phyloP scores from a whole-genome alignment of 2,113 vertebrate species.

The Suricata suricatta region DNA sequence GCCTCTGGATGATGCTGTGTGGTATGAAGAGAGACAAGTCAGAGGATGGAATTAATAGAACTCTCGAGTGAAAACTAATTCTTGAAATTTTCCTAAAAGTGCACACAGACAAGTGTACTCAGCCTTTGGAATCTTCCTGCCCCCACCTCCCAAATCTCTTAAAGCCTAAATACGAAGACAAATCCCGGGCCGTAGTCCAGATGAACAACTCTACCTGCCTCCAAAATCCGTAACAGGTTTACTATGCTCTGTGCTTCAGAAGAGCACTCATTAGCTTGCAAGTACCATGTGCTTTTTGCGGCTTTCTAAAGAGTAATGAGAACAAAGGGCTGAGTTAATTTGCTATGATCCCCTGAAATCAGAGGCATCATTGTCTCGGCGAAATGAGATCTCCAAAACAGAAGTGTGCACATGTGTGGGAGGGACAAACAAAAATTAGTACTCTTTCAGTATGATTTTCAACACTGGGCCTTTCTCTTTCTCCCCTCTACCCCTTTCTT shows the following conservation, averaged over 20 bases:
- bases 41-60: conserved; percentile 66
- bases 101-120: not conserved
- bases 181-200: not conserved
- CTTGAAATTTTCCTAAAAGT: not conserved
- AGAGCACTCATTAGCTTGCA: not conserved
- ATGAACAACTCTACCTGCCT: not conserved
- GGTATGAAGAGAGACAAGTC: conserved; percentile 50
- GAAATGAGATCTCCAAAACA: not conserved
- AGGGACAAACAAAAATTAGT: not conserved
- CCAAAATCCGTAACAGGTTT: not conserved
- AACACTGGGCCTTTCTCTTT: not conserved
- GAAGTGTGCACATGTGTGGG: not conserved
- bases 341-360: not conserved
- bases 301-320: conserved; percentile 33
- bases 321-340: not conserved
- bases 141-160: not conserved
- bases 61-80: conserved; percentile 52
- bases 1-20: conserved; percentile 66
- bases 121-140: not conserved
- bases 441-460: not conserved
- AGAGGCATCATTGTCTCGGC: not conserved
- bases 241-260: not conserved
- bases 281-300: not conserved
- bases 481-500: not conserved
- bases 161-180: not conserved